Base-by-base conservation (phyloP, 2,113 vertebrate genomes). In the Antigone vipio region DNA sequence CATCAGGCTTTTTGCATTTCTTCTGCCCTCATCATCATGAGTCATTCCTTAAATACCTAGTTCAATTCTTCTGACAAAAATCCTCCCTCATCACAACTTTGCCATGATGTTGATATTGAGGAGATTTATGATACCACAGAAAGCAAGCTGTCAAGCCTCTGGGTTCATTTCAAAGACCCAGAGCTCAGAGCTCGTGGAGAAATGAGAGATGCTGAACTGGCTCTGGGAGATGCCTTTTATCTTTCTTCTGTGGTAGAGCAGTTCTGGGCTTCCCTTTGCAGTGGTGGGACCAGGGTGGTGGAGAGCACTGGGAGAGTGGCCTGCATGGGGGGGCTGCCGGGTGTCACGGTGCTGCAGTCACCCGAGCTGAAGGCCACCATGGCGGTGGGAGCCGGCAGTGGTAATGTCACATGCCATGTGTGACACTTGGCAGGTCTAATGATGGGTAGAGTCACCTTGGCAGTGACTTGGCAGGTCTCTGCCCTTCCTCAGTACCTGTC, bases 1-100 rank as follows among this genome's bases (percentile, higher is more conserved):
- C 26, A 50, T 53, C 4, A 50, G 22, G 6, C 6, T 29, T 82
- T 59, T 40, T 91, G 34, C 13, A n/a, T 91, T 77, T 86, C 53
- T 81, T 86, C 79, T 73, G 30, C 45, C 35, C 20, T 58, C 38
- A 17, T 58, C 32, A 55, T 63, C 45, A 20, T 16, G 49, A 85
- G 71, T 88, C 82, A 92, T 92, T 92, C 82, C 75, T 85, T 38
- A 79, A 62, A 92, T 93, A 81, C 71, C 32, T 94, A 5, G 34
- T 71, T 74, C 82, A 82, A 58, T 15, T 80, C 49, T n/a, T 66
- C 27, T 0, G 66, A 72, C 77, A 93, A 89, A 95, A 90, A 85
- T 82, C 52, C 81, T 91, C 66, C 89, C 69, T 82, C 60, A 26
- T 64, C n/a, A 78, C 69, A 45, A 49, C 74, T 73, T 71, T 73